Conservation (phyloP, 2,797 vertebrate genomes). For the Chiloscyllium punctatum region DNA sequence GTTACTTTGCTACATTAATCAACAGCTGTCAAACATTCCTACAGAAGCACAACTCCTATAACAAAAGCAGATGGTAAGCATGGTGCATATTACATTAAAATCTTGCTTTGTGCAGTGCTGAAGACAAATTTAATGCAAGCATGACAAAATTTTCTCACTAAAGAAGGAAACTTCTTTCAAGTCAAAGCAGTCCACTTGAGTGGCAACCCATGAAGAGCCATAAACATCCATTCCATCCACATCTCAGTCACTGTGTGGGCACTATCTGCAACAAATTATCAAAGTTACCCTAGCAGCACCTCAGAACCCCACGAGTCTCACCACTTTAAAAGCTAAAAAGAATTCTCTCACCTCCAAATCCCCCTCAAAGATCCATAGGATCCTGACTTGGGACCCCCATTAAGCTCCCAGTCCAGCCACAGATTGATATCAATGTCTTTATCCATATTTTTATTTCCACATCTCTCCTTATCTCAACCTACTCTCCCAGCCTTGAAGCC, state of each 20-base stretch:
- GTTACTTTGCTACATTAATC: not conserved
- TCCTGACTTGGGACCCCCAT: not conserved
- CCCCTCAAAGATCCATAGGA: not conserved
- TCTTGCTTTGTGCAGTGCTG: not conserved
- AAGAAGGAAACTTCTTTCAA: not conserved
- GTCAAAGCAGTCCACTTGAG: not conserved
- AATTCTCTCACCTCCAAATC: not conserved
- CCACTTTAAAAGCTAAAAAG: not conserved
- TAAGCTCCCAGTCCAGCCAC: not conserved
- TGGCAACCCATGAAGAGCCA: too few relatives aligned
- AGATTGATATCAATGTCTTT: not conserved
- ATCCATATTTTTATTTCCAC: not conserved
- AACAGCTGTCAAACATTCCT: not conserved
- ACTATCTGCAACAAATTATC: not conserved
- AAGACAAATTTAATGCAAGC: not conserved
- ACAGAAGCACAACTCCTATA: not conserved
- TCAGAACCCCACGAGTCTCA: too few relatives aligned
- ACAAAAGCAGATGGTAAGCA: not conserved
- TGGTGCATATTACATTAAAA: not conserved
- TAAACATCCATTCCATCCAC: not conserved
- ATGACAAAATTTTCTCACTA: not conserved
- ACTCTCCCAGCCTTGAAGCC: not conserved
- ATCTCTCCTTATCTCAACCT: not conserved
- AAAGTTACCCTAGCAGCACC: not conserved
- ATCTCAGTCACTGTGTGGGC: not conserved